A percentile compares a stretch with the other conserved stretches of the same genome.
phyloP scores from a whole-genome alignment of 2,113 vertebrate genomes.

The Anser cygnoides region DNA sequence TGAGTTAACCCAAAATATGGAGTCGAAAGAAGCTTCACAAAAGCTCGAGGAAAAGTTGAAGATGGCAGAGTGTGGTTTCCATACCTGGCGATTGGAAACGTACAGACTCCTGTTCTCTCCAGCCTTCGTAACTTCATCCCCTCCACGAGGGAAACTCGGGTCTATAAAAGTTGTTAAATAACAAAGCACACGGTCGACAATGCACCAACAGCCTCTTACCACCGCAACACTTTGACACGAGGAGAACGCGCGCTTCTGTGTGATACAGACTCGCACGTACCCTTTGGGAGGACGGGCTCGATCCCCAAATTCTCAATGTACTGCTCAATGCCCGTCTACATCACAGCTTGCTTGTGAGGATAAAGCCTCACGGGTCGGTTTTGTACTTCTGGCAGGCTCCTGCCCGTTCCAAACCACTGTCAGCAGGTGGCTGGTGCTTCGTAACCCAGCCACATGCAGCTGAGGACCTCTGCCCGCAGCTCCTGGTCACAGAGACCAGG shows the following conservation, averaged over 20 bases:
- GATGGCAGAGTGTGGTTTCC: not conserved
- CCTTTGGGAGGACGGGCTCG: not conserved
- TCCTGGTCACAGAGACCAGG: not conserved
- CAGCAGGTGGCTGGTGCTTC: not conserved
- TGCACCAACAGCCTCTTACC: not conserved
- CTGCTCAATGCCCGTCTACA: not conserved
- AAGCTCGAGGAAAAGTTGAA: not conserved
- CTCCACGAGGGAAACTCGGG: not conserved
- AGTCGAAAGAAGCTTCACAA: not conserved
- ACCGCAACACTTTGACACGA: not conserved
- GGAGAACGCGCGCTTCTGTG: not conserved
- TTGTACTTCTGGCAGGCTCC: not conserved
- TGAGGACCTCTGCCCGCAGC: not conserved
- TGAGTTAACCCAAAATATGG: not conserved
- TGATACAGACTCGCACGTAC: not conserved
- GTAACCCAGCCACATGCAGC: not conserved
- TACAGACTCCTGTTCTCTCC: not conserved
- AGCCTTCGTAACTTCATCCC: not conserved
- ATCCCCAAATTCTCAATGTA: not conserved
- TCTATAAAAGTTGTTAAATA: conserved; percentile 26
- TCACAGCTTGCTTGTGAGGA: no score
- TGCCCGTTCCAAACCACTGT: not conserved
- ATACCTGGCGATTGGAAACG: conserved; percentile 71
- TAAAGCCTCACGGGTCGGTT: not conserved
- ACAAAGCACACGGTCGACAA: not conserved